phyloP scores from a whole-genome alignment of 92 coral and sea anemone species.

The Virgularia gustaviana region DNA sequence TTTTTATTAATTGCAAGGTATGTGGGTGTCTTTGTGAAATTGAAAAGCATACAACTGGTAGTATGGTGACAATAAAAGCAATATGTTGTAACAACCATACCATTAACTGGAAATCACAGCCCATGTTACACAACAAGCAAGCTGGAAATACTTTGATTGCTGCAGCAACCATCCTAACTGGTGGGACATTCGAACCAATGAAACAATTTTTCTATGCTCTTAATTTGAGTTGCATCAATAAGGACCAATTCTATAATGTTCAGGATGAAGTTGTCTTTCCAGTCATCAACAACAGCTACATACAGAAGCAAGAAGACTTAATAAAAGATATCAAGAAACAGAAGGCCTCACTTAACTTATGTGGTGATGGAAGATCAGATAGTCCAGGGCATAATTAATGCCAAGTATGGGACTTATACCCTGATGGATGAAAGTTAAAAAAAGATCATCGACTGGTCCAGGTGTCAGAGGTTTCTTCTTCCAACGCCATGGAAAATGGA shows the following conservation, averaged over 20 bases:
- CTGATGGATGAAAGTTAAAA: conserved; percentile 17
- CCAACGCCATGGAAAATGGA: conserved; percentile 31
- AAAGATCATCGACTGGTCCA: conserved; percentile 17
- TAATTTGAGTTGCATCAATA: conserved; percentile 17
- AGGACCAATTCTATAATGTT: conserved; percentile 28
- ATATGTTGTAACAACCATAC: conserved; percentile 42
- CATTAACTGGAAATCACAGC: conserved; percentile 33
- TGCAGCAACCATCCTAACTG: conserved; percentile 30
- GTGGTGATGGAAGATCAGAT: too few species aligned
- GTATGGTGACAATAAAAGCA: conserved; percentile 39
- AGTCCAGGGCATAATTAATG: conserved; percentile 2
- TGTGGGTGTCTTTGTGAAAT: conserved; percentile 31
- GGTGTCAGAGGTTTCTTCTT: conserved; percentile 27
- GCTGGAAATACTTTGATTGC: conserved; percentile 42
- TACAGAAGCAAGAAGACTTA: conserved; percentile 24
- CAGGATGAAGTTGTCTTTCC: conserved; percentile 31
- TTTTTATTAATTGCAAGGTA: conserved; percentile 18
- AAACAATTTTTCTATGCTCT: conserved; percentile 18
- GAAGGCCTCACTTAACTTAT: neutral
- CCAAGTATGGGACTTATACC: too few species aligned
- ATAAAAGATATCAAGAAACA: conserved; percentile 1
- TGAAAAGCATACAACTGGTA: conserved; percentile 27
- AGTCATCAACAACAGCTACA: conserved; percentile 23
- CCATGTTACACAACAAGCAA: conserved; percentile 18
- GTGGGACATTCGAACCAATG: conserved; percentile 17